A percentile compares a stretch with the other conserved stretches of the same genome.
phyloP scores from a whole-genome alignment of 2,888 invertebrate genomes.

The Corbicula japonica region DNA sequence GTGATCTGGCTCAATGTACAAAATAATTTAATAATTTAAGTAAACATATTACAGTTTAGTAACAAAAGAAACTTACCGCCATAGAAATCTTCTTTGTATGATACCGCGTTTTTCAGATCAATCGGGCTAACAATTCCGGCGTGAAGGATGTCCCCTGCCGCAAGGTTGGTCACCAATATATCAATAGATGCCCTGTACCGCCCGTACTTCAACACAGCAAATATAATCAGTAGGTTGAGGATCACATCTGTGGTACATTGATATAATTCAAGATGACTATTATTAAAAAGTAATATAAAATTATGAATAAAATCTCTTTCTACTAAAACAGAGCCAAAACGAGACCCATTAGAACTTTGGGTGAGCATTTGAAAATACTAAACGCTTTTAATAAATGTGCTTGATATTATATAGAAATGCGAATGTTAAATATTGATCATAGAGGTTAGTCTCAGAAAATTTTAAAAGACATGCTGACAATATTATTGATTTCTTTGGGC shows the following conservation, averaged over 20 bases:
- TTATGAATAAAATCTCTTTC: no score
- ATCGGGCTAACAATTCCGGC: conserved; percentile 56
- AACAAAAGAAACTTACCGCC: conserved; percentile 40
- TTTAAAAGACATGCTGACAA: no score
- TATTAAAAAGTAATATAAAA: no score
- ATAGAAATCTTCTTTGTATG: conserved; percentile 44
- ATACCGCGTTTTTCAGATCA: conserved; percentile 39
- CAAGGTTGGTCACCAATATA: conserved; percentile 58
- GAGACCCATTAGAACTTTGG: no score
- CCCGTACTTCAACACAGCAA: conserved; percentile 22
- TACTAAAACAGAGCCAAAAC: no score
- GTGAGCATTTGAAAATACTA: no score
- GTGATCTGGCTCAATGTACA: not conserved
- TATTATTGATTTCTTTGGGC: no score
- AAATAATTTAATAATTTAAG: not conserved
- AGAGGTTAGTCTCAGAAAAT: no score
- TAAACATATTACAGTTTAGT: not conserved
- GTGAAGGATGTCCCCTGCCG: conserved; percentile 55
- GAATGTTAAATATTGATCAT: no score
- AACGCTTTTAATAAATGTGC: no score
- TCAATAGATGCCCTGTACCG: conserved; percentile 46
- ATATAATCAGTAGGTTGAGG: conserved; percentile 47
- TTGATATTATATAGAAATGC: no score
- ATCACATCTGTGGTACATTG: conserved; percentile 54
- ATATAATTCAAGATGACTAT: no score